These are phyloP conservation scores for Alligator sinensis DNA, from an alignment of 2,113 vertebrate species.

Conservation along the genomic window DNA sequence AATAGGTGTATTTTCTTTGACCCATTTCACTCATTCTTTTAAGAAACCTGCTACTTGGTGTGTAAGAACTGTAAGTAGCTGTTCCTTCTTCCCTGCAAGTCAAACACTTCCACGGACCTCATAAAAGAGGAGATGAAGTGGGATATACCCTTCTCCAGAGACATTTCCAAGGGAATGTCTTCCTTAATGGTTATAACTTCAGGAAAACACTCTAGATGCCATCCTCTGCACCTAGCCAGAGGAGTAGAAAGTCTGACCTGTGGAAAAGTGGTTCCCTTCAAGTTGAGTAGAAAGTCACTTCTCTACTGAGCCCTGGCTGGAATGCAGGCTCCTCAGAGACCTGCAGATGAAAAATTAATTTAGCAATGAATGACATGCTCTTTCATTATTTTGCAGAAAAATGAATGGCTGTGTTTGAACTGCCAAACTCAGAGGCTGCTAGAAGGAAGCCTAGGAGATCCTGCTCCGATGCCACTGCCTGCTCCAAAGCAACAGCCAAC, in stretches of 20 bases:
- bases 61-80: no score
- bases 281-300: background rate
- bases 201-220: background rate
- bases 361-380: background rate
- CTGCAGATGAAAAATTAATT: background rate
- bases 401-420: slow-evolving; percentile 99
- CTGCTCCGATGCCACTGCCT: slow-evolving; percentile 80
- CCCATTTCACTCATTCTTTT: background rate
- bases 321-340: background rate
- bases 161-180: background rate
- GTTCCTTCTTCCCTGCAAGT: background rate
- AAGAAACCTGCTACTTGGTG: background rate
- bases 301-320: background rate
- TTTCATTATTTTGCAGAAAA: slow-evolving; percentile 89
- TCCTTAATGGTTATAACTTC: background rate
- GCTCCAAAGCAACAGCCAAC: slow-evolving; percentile 85
- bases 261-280: background rate
- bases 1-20: background rate
- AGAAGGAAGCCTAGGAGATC: slow-evolving; percentile 92
- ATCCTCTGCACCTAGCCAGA: background rate
- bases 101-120: background rate
- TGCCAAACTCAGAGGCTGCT: slow-evolving; percentile 98
- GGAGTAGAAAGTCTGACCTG: no score
- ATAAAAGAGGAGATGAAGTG: background rate
- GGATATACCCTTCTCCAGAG: background rate